A percentile compares a stretch with the other conserved stretches of the same genome.
phyloP scores from a whole-genome alignment of 2,888 invertebrate genomes.

The Pachycephus smyrnensis region DNA sequence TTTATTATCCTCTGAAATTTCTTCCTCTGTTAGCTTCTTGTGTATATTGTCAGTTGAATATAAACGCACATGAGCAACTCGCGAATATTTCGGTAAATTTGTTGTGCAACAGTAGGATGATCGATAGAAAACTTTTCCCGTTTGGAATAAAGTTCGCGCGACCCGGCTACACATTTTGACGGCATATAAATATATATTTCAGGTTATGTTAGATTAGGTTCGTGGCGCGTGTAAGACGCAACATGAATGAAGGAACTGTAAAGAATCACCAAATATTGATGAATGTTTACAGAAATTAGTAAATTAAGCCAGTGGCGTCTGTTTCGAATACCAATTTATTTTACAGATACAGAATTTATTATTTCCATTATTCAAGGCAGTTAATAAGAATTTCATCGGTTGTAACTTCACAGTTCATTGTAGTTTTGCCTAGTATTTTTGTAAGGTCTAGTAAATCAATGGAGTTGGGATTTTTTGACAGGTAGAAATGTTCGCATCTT shows the following conservation, averaged over 20 bases:
- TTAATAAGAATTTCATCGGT: no score
- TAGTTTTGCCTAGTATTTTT: no score
- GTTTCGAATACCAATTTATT: no score
- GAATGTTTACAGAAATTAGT: no score
- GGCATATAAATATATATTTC: not conserved
- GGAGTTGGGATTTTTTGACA: no score
- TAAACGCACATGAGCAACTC: slow-evolving; percentile 23
- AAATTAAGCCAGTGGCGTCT: no score
- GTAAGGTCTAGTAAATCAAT: no score
- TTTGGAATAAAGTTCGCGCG: slow-evolving; percentile 33
- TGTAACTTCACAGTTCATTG: no score
- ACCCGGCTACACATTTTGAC: slow-evolving; percentile 36
- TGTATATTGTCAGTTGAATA: slow-evolving; percentile 29
- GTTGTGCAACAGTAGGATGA: slow-evolving; percentile 19
- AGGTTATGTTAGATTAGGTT: slow-evolving; percentile 26
- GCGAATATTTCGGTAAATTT: slow-evolving; percentile 36
- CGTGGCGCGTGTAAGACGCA: not conserved
- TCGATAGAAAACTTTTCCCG: slow-evolving; percentile 31
- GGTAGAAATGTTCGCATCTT: not conserved
- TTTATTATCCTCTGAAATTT: slow-evolving; percentile 22
- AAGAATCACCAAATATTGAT: no score
- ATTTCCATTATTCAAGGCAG: no score
- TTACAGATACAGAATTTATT: no score
- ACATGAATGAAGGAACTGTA: no score
- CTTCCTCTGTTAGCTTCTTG: slow-evolving; percentile 18